A percentile compares a stretch with the other conserved stretches of the same genome.
phyloP scores from a whole-genome alignment of 2,888 invertebrate genomes.

The Venusia cambrica region DNA sequence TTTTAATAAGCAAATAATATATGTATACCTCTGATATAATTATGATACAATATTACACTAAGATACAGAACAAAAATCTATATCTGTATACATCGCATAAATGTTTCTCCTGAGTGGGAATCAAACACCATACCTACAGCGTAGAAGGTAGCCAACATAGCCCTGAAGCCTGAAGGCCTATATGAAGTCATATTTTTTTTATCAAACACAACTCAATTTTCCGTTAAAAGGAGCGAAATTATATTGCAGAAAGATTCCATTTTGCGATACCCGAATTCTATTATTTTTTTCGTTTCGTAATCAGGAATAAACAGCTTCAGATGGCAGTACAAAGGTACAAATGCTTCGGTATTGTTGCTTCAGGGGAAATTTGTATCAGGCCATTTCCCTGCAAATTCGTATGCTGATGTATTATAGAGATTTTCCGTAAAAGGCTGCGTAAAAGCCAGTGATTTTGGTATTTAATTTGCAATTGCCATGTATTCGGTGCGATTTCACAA shows the following conservation, averaged over 20 bases:
- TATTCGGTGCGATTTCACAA: background rate
- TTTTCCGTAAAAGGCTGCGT: slow-evolving; percentile 12
- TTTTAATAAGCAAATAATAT: too few species aligned
- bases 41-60: too few species aligned
- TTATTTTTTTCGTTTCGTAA: slow-evolving; percentile 26
- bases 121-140: too few species aligned
- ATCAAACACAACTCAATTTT: slow-evolving; percentile 9
- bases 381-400: slow-evolving; percentile 16
- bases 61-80: too few species aligned
- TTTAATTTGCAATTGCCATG: slow-evolving; percentile 4
- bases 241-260: slow-evolving; percentile 26
- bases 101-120: too few species aligned
- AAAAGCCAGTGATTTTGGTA: slow-evolving; percentile 9
- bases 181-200: too few species aligned
- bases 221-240: slow-evolving; percentile 22
- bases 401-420: slow-evolving; percentile 20
- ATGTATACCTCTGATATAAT: too few species aligned
- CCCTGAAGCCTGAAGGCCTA: too few species aligned
- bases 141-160: too few species aligned
- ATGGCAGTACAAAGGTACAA: slow-evolving; percentile 22
- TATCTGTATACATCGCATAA: too few species aligned
- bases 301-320: slow-evolving; percentile 25
- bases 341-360: slow-evolving; percentile 19
- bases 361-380: slow-evolving; percentile 21
- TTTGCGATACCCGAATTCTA: slow-evolving; percentile 27